Evolutionary conservation across 1,140 invertebrate species (phyloP).

Genomic region (Helicorthomorpha holstii): DNA sequence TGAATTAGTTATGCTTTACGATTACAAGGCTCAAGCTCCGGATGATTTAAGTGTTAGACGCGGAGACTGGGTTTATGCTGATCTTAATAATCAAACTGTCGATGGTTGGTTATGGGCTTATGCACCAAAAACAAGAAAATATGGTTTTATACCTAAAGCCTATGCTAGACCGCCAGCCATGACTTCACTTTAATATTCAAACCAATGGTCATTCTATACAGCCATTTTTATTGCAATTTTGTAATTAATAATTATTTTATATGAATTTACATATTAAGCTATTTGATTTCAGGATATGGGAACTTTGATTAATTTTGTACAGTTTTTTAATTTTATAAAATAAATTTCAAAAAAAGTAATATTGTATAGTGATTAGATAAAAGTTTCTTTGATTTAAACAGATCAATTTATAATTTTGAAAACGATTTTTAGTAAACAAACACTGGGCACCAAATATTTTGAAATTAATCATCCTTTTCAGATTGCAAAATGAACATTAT

Average conservation of each 20-base stretch:
- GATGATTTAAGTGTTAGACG: constrained; percentile 74
- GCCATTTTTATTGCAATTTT: constrained; percentile 3
- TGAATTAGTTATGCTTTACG: constrained; percentile 81
- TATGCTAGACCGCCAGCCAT: constrained; percentile 84
- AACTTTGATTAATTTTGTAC: too few species aligned
- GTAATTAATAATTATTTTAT: background rate
- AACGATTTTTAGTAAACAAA: too few species aligned
- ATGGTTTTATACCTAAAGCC: constrained; percentile 86
- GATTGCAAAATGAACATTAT: too few species aligned
- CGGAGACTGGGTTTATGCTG: constrained; percentile 88
- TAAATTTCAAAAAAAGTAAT: too few species aligned
- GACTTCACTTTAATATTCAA: constrained; percentile 49
- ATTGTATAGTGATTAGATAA: too few species aligned
- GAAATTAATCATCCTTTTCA: too few species aligned
- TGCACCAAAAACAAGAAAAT: constrained; percentile 75
- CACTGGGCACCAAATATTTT: too few species aligned
- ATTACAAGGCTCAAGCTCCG: constrained; percentile 85
- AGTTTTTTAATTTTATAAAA: too few species aligned
- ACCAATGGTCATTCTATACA: background rate
- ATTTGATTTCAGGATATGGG: too few species aligned
- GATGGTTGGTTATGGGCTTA: constrained; percentile 92
- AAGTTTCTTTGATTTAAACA: too few species aligned
- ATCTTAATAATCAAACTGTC: constrained; percentile 78
- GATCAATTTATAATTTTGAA: too few species aligned
- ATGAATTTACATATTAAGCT: too few species aligned